Evolutionary conservation across 2,797 vertebrate genomes (phyloP).

Genomic region (Eulemur rubriventer): DNA sequence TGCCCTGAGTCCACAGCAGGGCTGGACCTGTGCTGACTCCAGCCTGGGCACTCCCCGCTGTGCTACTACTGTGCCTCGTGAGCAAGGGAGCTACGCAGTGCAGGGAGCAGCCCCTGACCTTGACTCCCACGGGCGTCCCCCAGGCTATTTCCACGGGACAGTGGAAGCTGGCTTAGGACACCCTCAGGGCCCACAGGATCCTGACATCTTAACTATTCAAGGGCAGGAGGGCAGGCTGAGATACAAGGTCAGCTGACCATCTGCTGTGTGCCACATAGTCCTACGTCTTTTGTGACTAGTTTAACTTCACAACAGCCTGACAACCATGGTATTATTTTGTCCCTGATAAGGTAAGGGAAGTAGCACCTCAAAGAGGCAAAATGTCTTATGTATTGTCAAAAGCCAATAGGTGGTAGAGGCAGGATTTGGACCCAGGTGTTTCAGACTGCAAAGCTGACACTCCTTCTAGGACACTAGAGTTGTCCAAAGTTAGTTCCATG

Average conservation of each 20-base stretch:
- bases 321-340: neutral
- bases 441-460: neutral
- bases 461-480: neutral
- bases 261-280: rapidly evolving
- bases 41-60: rapidly evolving
- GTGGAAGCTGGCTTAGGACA: no score
- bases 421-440: neutral
- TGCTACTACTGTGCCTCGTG: neutral
- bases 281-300: neutral
- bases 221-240: neutral
- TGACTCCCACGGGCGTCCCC: neutral
- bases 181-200: rapidly evolving
- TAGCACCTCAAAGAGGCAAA: neutral
- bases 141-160: neutral
- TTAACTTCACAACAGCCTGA: neutral
- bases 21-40: neutral
- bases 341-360: neutral
- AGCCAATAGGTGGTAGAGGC: neutral
- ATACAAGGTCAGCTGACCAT: no score
- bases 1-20: neutral
- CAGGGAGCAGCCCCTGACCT: neutral
- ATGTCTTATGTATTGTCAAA: neutral
- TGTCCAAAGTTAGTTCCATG: neutral
- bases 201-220: neutral
- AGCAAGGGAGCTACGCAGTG: rapidly evolving